These are phyloP conservation scores for Pteropus alecto DNA, from an alignment of 2,113 vertebrate genomes.

Conservation along the genomic window DNA sequence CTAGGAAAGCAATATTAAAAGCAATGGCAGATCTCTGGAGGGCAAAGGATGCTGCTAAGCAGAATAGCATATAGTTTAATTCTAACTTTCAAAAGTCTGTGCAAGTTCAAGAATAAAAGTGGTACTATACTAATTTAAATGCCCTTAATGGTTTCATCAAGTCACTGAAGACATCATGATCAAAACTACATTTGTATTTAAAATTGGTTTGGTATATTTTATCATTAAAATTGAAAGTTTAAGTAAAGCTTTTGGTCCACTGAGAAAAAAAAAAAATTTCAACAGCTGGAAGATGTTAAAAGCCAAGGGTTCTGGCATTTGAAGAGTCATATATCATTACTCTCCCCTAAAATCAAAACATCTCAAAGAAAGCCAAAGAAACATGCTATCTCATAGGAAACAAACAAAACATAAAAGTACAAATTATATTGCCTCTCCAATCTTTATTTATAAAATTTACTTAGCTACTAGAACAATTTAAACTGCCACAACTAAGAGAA, in stretches of 20 bases:
- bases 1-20: neutral
- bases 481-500: neutral
- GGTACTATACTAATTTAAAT: neutral
- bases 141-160: neutral
- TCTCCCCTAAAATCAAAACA: slow-evolving; percentile 25
- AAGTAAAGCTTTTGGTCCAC: neutral
- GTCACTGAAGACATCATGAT: neutral
- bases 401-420: slow-evolving; percentile 47
- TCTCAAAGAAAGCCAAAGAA: neutral
- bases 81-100: neutral
- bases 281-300: slow-evolving; percentile 60
- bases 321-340: neutral
- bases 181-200: neutral
- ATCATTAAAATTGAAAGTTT: neutral
- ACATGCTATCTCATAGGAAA: slow-evolving; percentile 48
- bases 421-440: neutral
- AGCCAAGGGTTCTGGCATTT: neutral
- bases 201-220: neutral
- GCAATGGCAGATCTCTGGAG: neutral
- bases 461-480: neutral
- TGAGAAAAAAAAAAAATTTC: slow-evolving; percentile 26
- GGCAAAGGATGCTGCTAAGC: neutral
- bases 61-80: neutral
- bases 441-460: slow-evolving; percentile 27
- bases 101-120: neutral